Base-by-base conservation (phyloP, 2,797 vertebrate genomes). In the Pteronotus mesoamericanus region DNA sequence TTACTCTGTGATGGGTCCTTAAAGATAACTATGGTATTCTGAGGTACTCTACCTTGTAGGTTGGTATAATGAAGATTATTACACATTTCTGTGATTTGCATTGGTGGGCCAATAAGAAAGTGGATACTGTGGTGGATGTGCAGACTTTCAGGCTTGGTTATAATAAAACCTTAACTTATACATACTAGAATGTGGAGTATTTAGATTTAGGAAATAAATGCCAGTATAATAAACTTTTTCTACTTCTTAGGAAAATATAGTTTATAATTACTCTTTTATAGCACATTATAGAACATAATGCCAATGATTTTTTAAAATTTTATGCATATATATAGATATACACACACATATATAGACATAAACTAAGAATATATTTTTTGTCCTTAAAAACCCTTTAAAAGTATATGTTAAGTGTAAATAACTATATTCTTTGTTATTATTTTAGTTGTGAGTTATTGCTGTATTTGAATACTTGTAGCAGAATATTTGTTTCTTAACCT, bases 401-500 rank as follows among this genome's bases (percentile, higher is more conserved):
- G 68, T 29, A 0, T 57, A 80, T 90, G 68, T 48, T 78, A 91
- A 93, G 72, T 77, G 74, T 12, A 3, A 96, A 75, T 96, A 71
- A 85, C 2, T 57, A 75, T 69, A 16, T 6, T 87, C 10, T 89
- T 78, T 78, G 85, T 86, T 64, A 12, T 92, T 93, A 34, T 91
- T 93, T 96, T 89, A 83, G 82, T 95, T 84, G 42, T 90, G n/a
- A 75, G 66, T 74, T 84, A 46, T 4, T 80, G 96, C 39, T 96
- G 44, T 74, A 90, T 95, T 83, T 86, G 86, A 94, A 95, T 88
- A 68, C 86, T 96, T 94, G 19, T 92, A 95, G 86, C 64, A 94
- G 89, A 91, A 19, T 95, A 89, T 94, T 96, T 95, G 77, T 96
- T 95, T 92, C 79, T 91, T 97, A 96, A 97, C 96, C 94, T 98